Evolutionary conservation across 2,888 invertebrate species (phyloP), one percentile per base, ranked within the genome.

Genomic region (Proisotoma minuta): DNA sequence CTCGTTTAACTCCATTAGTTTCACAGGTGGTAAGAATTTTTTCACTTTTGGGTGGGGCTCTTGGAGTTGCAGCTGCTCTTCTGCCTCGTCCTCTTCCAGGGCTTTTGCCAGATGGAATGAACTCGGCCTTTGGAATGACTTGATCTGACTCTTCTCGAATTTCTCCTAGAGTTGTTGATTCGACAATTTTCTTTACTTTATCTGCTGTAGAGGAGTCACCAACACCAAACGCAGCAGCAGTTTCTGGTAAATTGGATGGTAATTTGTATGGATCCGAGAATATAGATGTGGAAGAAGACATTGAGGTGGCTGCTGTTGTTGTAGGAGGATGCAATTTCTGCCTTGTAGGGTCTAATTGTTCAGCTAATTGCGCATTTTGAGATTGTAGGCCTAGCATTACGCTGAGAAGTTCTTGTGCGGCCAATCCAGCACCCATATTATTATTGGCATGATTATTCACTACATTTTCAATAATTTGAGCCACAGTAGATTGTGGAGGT

Each of bases 381-480:
- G 29, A 28, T n/a, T 12, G 15, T 18, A 24, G 50, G 3, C 50
- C 50, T n/a, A 54, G 23, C 29, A 54, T 54, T 29, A 29, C 53
- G 23, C 29, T 54, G 18, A 54, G 22, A 15, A 54, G 20, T n/a
- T 54, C 53, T 18, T 54, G 53, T 3, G 53, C 53, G 18, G 18
- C 53, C 3, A 54, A 3, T 3, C 18, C 3, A 54, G 39, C 22
- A n/a, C n/a, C n/a, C n/a, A n/a, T n/a, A 24, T 8, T 54, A 23
- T 54, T 54, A 24, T 54, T 54, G 12, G 68, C 62, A 51, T 73
- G 73, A 69, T 72, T 73, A 67, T 72, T 73, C 22, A 73, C 71
- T 43, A 73, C 70, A 59, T 71, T 73, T 66, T 73, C 73, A 60
- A 73, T 73, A 4, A 73, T 72, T 43, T 73, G 73, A 60, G 73